Base-by-base conservation (phyloP, 1,140 invertebrate species). In the Drosophila paulistorum region DNA sequence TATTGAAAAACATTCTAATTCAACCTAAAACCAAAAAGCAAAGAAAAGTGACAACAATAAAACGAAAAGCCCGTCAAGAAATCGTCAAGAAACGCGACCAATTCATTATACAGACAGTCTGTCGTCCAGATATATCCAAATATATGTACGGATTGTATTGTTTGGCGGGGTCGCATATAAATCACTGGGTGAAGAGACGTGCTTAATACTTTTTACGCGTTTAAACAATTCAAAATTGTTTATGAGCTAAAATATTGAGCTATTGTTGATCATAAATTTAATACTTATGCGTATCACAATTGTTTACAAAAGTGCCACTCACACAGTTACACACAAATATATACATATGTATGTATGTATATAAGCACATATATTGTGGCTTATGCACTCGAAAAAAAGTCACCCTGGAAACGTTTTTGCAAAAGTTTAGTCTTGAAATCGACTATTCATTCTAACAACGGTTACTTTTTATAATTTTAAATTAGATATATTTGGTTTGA, bases 201-300 rank as follows among this genome's bases (percentile, higher is more conserved):
- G 84, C 83, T 77, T 83, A 81, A 76, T 81, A 66, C 75, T 65
- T 74, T 79, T 87, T 71, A 87, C 79, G 68, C 66, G 39, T 58
- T 61, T 73, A 87, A 81, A 75, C 68, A 71, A 81, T 67, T 62
- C 70, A 61, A 73, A 30, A 70, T 87, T 64, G 58, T 82, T 82
- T 83, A 81, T 81, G 71, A 66, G 71, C 60, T 57, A 58, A 73
- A 85, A 58, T 76, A 68, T 82, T 86, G 83, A 86, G 71, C 64
- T 71, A 87, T 83, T 87, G 83, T 48, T 26, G 68, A 41, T 81
- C 78, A 63, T 81, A 81, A 81, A 81, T 81, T 68, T 51, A 51
- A 51, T 51, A 23, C 45, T 51, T 51, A 51, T 51, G 45, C 45
- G 45, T 51, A 51, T 51, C 45, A 51, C 23, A 51, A 51, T 23